Conservation (phyloP, 23 tunicate genomes). For the Phallusia fumigata region DNA sequence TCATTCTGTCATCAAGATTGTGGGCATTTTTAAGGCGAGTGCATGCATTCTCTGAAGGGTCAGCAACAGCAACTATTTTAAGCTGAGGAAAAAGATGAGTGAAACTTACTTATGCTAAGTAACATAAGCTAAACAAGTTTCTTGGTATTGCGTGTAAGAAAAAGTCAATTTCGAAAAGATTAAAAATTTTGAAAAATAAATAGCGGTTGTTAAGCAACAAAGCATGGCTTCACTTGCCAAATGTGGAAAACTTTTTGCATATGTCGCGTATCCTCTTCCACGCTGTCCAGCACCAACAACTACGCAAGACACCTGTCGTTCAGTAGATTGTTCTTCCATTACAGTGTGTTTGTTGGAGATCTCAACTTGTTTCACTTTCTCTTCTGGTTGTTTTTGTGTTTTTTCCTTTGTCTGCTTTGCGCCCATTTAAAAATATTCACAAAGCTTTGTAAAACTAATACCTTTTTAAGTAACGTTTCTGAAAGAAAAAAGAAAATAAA, state of each 20-base stretch:
- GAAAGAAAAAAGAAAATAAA: no score
- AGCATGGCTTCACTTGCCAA: no score
- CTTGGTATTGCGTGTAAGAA: no score
- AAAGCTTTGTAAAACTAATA: no score
- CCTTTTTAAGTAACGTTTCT: no score
- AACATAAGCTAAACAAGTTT: no score
- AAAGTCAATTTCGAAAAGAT: no score
- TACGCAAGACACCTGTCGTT: constrained; percentile 33
- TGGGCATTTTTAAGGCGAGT: constrained; percentile 22
- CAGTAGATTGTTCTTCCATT: background rate
- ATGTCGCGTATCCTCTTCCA: constrained; percentile 39
- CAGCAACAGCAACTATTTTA: constrained; percentile 59
- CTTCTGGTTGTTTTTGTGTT: no score
- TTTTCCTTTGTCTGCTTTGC: background rate
- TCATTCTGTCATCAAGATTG: constrained; percentile 17
- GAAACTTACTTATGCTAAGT: no score
- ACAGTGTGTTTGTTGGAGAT: background rate
- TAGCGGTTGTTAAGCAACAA: no score
- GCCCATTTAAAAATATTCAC: background rate
- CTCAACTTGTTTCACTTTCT: background rate
- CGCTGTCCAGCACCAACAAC: constrained; percentile 70
- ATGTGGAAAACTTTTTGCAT: constrained; percentile 67
- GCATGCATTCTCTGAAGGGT: constrained; percentile 31
- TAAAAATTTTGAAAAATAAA: no score
- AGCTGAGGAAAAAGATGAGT: constrained; percentile 20